Evolutionary conservation across 1,140 invertebrate genomes (phyloP), one percentile per base, ranked within the genome.

Genomic region (Pristionchus pacificus): DNA sequence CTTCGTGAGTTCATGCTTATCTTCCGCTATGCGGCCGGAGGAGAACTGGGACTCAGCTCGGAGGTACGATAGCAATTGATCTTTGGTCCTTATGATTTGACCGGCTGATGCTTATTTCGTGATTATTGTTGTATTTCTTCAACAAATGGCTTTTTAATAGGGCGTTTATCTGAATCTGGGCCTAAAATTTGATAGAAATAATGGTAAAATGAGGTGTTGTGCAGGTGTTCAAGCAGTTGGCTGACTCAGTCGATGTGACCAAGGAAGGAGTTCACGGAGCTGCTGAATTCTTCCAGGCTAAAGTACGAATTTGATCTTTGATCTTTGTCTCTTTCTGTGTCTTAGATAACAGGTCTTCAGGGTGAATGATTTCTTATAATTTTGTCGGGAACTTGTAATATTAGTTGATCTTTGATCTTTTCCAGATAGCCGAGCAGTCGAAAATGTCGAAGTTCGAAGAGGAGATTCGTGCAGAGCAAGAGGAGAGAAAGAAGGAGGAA

Each of bases 191-290:
- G 38, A 49, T 49, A 49, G 19, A 49, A 6, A 49, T 10, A 19
- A 49, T 10, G 19, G 19, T 49, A 19, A 49, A 49, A n/a, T n/a
- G n/a, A n/a, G n/a, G n/a, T n/a, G n/a, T n/a, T n/a, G n/a, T 30
- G 6, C 38, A 68, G 65, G 65, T 72, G 2, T 68, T 73, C 71
- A 68, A 68, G 31, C 30, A 72, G 24, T 57, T 73, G 24, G 71
- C 71, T 2, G 71, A 68, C 31, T 68, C 65, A 33, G 64, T 73
- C n/a, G 71, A 73, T 30, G 71, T 73, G 28, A 55, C 71, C 2
- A 73, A 73, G 31, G 71, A 73, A 64, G 71, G 71, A 19, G 71
- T 73, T 19, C 71, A 68, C 15, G 71, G 65, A 63, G 71, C 71
- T 29, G 71, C 71, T 1, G 60, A 61, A 19, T 73, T 73, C 66